Evolutionary conservation across 2,888 invertebrate species (phyloP).

Genomic region (Drosophila pegasa): DNA sequence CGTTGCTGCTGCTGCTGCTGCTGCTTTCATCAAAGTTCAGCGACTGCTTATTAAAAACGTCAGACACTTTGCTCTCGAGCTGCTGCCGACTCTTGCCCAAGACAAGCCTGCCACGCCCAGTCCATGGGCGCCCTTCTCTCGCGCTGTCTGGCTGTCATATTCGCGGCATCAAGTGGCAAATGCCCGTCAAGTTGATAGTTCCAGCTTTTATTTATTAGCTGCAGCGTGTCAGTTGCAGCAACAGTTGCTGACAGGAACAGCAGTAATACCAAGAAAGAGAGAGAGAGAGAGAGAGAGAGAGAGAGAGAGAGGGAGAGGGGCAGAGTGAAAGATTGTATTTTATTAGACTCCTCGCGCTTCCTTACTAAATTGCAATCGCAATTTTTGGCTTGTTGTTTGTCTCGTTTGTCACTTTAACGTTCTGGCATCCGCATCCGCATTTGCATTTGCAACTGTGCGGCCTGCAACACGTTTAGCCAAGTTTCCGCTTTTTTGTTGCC

Average conservation of each 20-base stretch:
- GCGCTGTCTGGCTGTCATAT: constrained; percentile 36
- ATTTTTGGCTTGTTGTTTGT: constrained; percentile 24
- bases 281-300: no score
- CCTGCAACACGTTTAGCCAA: constrained; percentile 36
- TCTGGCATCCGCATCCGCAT: constrained; percentile 22
- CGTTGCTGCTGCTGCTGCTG: constrained; percentile 53
- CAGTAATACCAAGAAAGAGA: no score
- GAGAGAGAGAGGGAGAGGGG: no score
- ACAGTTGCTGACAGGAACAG: constrained; percentile 15
- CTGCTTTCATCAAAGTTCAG: constrained; percentile 70
- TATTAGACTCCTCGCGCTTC: background rate
- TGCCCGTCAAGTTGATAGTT: constrained; percentile 38
- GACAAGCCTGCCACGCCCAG: constrained; percentile 4
- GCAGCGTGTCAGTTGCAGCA: constrained; percentile 20
- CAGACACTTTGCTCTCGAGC: constrained; percentile 26
- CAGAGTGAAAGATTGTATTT: background rate
- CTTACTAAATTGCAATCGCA: constrained; percentile 13
- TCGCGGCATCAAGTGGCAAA: constrained; percentile 38
- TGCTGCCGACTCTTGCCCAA: constrained; percentile 28
- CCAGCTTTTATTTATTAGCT: constrained; percentile 49
- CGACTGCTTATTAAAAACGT: constrained; percentile 65
- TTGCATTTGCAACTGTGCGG: constrained; percentile 17
- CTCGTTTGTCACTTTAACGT: constrained; percentile 30
- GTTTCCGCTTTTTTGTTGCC: constrained; percentile 41
- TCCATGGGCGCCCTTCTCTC: background rate